A percentile compares a stretch with the other conserved stretches of the same genome.
Conservation (phyloP, 2,113 vertebrate genomes). For the Clupea harengus region DNA sequence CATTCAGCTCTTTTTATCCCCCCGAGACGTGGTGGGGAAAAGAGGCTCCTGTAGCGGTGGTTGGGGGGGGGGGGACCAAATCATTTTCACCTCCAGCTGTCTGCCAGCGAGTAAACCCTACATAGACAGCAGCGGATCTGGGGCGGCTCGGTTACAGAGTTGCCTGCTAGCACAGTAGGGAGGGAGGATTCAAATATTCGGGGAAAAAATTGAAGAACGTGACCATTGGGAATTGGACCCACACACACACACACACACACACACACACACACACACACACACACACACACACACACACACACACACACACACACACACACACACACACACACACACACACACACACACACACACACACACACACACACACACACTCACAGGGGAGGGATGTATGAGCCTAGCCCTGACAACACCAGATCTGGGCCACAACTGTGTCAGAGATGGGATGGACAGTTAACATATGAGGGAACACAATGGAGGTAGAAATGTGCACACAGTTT, state of each 20-base stretch:
- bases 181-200: not conserved
- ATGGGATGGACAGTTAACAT: not conserved
- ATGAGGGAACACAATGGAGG: not conserved
- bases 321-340: not conserved
- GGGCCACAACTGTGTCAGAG: not conserved
- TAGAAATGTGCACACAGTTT: not conserved
- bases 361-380: too few species aligned
- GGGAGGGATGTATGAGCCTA: too few species aligned
- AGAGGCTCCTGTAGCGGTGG: too few species aligned
- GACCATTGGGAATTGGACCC: not conserved
- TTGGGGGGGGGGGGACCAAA: conserved; percentile 1
- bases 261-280: not conserved
- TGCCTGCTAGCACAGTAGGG: not conserved
- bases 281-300: not conserved
- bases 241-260: not conserved
- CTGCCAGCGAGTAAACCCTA: not conserved
- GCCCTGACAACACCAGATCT: too few species aligned
- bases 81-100: not conserved
- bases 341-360: too few species aligned
- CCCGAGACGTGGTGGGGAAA: not conserved
- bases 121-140: not conserved
- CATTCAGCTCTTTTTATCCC: conserved; percentile 1
- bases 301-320: too few species aligned
- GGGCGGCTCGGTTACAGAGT: not conserved
- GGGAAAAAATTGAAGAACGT: not conserved